Evolutionary conservation across 2,888 invertebrate genomes (phyloP), one percentile per base, ranked within the genome.

Genomic region (Ceratothoa steindachneri): DNA sequence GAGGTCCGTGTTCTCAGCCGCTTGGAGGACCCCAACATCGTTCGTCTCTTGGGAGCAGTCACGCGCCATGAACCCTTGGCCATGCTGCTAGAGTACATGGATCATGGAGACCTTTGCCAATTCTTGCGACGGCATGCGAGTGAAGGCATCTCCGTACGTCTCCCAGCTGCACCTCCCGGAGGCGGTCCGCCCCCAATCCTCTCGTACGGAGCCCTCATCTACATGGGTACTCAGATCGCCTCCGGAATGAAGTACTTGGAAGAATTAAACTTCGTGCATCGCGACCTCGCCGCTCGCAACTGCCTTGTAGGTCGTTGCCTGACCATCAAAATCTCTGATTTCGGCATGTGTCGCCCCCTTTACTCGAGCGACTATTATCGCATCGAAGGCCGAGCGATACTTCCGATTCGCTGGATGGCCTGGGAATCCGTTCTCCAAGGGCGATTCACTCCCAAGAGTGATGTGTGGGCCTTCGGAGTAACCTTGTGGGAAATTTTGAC

Each of bases 231-330:
- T 80, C 93, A 95, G 87, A 90, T 94, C 84, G 91, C 93, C 81
- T 92, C 93, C 77, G 94, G 93, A 81, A 93, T 94, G 92, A 92
- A 93, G 85, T 92, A 93, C 86, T 87, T 94, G 84, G 93, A 94
- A 86, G 89, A 90, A 81, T 88, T 90, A 84, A 90, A 91, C 85
- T 92, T 91, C 85, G 90, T 94, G 81, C 93, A 94, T 86, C 89
- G 92, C 82, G 93, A 94, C 86, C 87, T 94, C 82, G 93, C 93
- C 81, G 89, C 93, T 85, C 90, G 93, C 82, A 93, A 93, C 85
- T 93, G 93, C 85, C 87, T 94, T 82, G 93, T 93, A 80, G 91
- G 91, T 81, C 87, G 88, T 81, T 88, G 89, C 82, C 89, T 90
- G 84, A 86, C 86, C 81, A 88, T 91, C 79, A 92, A 92, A 85